Conservation (phyloP, 2,888 invertebrate species). For the Chrysolina oricalcia region DNA sequence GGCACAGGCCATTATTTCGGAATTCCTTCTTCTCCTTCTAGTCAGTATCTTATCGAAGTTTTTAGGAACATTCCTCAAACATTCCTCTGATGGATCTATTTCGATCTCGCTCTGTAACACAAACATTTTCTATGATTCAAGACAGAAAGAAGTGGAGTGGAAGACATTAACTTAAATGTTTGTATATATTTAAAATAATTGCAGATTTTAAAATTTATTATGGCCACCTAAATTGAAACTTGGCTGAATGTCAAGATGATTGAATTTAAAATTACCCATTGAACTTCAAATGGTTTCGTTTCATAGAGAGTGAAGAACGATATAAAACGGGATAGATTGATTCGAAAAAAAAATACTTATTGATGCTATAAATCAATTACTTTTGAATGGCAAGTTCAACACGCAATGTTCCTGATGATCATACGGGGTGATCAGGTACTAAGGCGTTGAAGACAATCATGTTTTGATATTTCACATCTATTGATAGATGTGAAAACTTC, state of each 20-base stretch:
- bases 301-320: neutral
- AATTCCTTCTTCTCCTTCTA: too few relatives aligned
- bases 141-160: conserved; percentile 4
- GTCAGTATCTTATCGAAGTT: too few relatives aligned
- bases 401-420: neutral
- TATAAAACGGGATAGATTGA: neutral
- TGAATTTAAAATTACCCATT: conserved; percentile 10
- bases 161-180: conserved; percentile 14
- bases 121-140: conserved; percentile 4
- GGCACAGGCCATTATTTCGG: too few relatives aligned
- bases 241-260: conserved; percentile 12
- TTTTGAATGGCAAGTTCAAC: neutral
- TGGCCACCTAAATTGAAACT: conserved; percentile 15
- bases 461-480: too few relatives aligned
- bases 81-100: neutral
- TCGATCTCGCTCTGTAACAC: neutral
- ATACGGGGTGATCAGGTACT: too few relatives aligned
- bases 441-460: neutral
- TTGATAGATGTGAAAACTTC: too few relatives aligned
- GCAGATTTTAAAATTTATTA: conserved; percentile 7
- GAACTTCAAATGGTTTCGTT: conserved; percentile 11
- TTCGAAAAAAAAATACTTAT: neutral
- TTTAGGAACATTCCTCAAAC: neutral
- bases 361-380: neutral
- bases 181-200: conserved; percentile 13